A percentile compares a stretch with the other conserved stretches of the same genome.
These are phyloP conservation scores for Scaptomyza graminum DNA, from an alignment of 1,140 invertebrate species.

Conservation along the genomic window DNA sequence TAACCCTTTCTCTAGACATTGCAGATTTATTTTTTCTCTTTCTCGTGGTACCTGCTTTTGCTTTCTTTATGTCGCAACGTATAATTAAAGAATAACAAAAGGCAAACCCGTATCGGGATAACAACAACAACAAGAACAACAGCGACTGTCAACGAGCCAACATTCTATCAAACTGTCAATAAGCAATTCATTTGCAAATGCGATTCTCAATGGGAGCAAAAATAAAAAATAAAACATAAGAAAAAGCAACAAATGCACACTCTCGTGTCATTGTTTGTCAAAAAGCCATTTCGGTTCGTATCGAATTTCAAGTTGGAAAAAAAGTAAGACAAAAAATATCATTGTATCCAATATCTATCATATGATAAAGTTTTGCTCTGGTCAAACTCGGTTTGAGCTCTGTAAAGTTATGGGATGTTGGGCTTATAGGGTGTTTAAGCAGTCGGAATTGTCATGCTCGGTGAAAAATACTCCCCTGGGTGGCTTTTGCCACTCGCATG, in stretches of 20 bases:
- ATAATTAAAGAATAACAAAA: constrained; percentile 80
- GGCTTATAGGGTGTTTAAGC: constrained; percentile 19
- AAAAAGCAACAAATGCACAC: constrained; percentile 24
- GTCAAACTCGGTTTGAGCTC: constrained; percentile 27
- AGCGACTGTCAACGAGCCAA: constrained; percentile 48
- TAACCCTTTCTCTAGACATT: neutral
- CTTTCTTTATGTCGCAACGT: constrained; percentile 19
- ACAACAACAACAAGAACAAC: constrained; percentile 33
- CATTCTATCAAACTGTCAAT: constrained; percentile 81
- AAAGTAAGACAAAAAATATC: constrained; percentile 3
- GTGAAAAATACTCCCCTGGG: constrained; percentile 40
- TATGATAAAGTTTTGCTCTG: constrained; percentile 14
- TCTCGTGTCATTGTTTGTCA: constrained; percentile 78
- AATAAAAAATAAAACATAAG: constrained; percentile 24
- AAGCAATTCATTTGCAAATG: constrained; percentile 82
- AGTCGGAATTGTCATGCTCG: constrained; percentile 26
- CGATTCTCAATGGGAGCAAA: constrained; percentile 50
- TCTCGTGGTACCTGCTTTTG: constrained; percentile 2
- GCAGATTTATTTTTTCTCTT: constrained; percentile 17
- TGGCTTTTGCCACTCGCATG: constrained; percentile 32
- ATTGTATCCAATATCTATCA: neutral
- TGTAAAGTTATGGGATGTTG: neutral
- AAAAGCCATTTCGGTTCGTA: constrained; percentile 76
- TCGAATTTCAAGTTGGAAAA: constrained; percentile 56
- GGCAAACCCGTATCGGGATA: constrained; percentile 10